These are phyloP conservation scores for Cydia amplana DNA, from an alignment of 1,140 invertebrate species.

Conservation along the genomic window DNA sequence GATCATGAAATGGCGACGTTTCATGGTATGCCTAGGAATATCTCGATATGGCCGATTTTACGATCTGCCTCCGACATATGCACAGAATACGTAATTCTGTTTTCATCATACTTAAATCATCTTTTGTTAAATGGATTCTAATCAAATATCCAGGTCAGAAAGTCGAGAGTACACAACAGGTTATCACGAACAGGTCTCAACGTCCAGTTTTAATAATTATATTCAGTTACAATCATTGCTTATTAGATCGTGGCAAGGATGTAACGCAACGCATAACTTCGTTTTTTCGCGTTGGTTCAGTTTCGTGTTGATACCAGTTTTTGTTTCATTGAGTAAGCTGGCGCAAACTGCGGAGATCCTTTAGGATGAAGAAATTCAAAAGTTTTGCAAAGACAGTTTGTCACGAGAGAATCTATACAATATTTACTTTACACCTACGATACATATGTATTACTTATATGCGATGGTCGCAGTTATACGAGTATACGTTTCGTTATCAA, in stretches of 20 bases:
- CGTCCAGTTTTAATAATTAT: conserved; percentile 14
- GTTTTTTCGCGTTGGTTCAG: conserved; percentile 10
- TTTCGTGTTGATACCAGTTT: conserved; percentile 14
- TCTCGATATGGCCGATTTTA: too few species aligned
- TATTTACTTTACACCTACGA: too few species aligned
- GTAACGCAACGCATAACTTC: conserved; percentile 18
- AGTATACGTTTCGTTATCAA: too few species aligned
- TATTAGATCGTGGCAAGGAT: conserved; percentile 18
- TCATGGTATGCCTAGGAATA: too few species aligned
- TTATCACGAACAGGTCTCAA: conserved; percentile 6
- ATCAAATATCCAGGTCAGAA: not conserved
- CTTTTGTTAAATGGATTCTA: too few species aligned
- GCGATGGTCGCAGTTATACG: too few species aligned
- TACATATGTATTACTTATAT: too few species aligned
- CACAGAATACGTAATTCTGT: too few species aligned
- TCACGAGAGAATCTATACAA: too few species aligned
- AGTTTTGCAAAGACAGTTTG: not conserved
- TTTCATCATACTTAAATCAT: too few species aligned
- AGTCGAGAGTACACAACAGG: not conserved
- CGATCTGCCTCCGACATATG: too few species aligned
- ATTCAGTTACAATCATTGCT: conserved; percentile 19
- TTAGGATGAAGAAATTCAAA: not conserved
- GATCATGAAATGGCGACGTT: too few species aligned
- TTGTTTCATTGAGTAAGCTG: conserved; percentile 13
- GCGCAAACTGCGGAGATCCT: conserved; percentile 8